These are phyloP conservation scores for Ctenopoma kingsleyae DNA, from an alignment of 2,797 vertebrate genomes.

Conservation along the genomic window DNA sequence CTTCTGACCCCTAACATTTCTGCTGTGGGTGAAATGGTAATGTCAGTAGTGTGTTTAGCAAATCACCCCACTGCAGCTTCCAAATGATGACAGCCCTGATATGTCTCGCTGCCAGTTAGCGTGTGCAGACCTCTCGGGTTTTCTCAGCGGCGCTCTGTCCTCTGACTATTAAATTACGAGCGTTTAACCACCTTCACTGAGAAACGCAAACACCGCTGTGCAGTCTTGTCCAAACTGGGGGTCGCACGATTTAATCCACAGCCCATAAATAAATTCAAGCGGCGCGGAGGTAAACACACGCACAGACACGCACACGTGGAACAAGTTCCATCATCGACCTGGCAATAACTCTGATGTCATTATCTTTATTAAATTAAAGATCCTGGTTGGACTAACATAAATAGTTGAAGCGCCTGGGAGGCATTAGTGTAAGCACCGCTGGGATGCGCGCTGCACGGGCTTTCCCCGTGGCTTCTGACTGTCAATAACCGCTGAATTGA, in stretches of 20 bases:
- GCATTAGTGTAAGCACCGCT: slow-evolving; percentile 15
- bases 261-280: slow-evolving; percentile 26
- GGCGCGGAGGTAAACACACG: neutral
- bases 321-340: slow-evolving; percentile 10
- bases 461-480: slow-evolving; percentile 47
- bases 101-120: slow-evolving; percentile 52
- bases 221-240: slow-evolving; percentile 25
- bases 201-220: slow-evolving; percentile 27
- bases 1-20: slow-evolving; percentile 55
- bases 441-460: slow-evolving; percentile 26
- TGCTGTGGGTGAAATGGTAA: slow-evolving; percentile 38
- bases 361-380: slow-evolving; percentile 36
- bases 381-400: slow-evolving; percentile 9
- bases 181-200: slow-evolving; percentile 49
- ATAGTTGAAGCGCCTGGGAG: slow-evolving; percentile 11
- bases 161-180: slow-evolving; percentile 44
- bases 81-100: slow-evolving; percentile 58
- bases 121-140: slow-evolving; percentile 32
- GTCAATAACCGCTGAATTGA: slow-evolving; percentile 58
- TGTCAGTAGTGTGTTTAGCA: slow-evolving; percentile 63
- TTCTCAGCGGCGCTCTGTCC: slow-evolving; percentile 24
- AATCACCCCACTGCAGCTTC: slow-evolving; percentile 41
- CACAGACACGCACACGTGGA: neutral
- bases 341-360: slow-evolving; percentile 19
- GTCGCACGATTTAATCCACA: slow-evolving; percentile 27